Evolutionary conservation across 2,888 invertebrate genomes (phyloP).

Genomic region (Tyria jacobaeae): DNA sequence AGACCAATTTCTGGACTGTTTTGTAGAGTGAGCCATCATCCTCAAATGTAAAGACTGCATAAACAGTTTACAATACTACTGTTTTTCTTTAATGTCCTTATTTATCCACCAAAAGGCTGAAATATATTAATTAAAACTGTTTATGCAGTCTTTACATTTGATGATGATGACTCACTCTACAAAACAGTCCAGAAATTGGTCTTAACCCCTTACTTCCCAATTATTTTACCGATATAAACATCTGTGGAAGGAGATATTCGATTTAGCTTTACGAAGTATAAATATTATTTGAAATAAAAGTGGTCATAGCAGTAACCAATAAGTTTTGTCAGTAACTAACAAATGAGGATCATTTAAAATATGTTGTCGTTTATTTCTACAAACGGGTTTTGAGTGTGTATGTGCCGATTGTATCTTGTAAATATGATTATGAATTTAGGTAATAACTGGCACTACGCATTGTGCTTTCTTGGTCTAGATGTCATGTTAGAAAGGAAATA

Average conservation of each 20-base stretch:
- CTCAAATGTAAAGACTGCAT: background rate
- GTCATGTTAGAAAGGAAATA: too few relatives aligned
- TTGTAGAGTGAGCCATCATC: background rate
- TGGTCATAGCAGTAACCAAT: background rate
- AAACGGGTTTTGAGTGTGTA: background rate
- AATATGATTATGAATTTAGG: background rate
- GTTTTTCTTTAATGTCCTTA: background rate
- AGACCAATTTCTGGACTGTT: background rate
- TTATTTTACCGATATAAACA: background rate
- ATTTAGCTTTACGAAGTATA: background rate
- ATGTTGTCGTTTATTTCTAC: too few relatives aligned
- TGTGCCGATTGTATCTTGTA: background rate
- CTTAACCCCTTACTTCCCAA: background rate
- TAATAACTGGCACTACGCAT: background rate
- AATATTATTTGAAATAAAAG: background rate
- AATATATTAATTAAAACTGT: background rate
- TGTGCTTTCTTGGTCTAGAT: too few relatives aligned
- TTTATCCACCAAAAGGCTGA: background rate
- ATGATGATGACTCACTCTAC: background rate
- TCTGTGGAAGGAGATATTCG: background rate
- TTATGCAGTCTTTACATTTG: background rate
- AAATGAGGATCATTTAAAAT: background rate
- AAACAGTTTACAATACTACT: background rate
- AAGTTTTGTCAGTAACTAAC: background rate
- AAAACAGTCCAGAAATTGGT: background rate